Evolutionary conservation across 2,113 vertebrate species (phyloP).

Genomic region (Oryzias curvinotus): DNA sequence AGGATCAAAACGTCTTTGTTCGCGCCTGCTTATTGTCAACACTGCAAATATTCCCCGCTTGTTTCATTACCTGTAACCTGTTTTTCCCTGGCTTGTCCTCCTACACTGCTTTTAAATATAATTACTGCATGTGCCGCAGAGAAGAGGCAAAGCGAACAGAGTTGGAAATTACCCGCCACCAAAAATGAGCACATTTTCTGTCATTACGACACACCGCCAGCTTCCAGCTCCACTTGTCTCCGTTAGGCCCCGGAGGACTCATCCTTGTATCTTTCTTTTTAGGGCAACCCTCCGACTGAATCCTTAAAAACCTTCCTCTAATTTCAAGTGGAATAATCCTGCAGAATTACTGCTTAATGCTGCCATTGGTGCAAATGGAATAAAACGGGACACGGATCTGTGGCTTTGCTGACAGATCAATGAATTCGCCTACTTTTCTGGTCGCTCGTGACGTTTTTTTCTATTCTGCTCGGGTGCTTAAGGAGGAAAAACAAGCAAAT

Average conservation of each 20-base stretch:
- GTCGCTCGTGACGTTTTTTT: background rate
- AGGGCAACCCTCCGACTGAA: conserved; percentile 35
- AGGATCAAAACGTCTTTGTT: conserved; percentile 1
- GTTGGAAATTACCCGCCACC: background rate
- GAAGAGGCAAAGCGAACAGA: background rate
- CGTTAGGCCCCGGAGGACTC: conserved; percentile 12
- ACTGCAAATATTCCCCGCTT: background rate
- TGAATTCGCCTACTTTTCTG: conserved; percentile 8
- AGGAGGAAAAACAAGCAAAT: conserved; percentile 31
- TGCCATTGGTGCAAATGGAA: conserved; percentile 37
- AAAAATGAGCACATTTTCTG: background rate
- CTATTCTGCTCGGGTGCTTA: conserved; percentile 8
- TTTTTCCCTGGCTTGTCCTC: conserved; percentile 22
- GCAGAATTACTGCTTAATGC: conserved; percentile 51
- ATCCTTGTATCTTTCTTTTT: conserved; percentile 16
- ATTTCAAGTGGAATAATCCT: conserved; percentile 53
- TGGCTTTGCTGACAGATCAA: no score
- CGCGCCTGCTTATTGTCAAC: conserved; percentile 5
- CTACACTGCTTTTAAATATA: conserved; percentile 26
- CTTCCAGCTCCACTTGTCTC: conserved; percentile 2
- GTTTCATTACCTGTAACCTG: conserved; percentile 12
- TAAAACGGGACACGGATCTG: conserved; percentile 35
- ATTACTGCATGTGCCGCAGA: background rate
- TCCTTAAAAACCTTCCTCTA: conserved; percentile 39
- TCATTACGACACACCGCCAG: conserved; percentile 4